A percentile compares a stretch with the other conserved stretches of the same genome.
Conservation (phyloP, 1,140 invertebrate species). For the Ceratina calcarata region DNA sequence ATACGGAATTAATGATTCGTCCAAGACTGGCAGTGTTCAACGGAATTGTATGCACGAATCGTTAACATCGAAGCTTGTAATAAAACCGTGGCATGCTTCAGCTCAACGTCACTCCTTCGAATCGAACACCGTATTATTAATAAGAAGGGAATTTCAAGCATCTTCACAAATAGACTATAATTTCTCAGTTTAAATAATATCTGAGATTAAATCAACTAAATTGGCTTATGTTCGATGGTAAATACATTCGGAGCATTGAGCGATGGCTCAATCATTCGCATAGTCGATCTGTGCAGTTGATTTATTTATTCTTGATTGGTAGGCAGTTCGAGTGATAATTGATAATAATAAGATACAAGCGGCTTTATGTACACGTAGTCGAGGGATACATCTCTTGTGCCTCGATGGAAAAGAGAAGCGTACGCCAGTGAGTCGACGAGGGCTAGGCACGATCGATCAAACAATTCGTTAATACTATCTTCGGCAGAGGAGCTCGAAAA, state of each 20-base stretch:
- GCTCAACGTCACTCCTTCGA: background rate
- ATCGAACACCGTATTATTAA: background rate
- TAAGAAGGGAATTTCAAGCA: background rate
- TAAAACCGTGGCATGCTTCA: background rate
- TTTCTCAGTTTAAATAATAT: background rate
- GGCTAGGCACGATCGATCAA: constrained; percentile 23
- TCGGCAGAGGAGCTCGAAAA: constrained; percentile 4
- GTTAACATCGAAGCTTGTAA: background rate
- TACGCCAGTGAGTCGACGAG: constrained; percentile 22
- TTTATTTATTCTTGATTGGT: constrained; percentile 9
- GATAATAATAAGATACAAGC: constrained; percentile 43
- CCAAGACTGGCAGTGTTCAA: constrained; percentile 23
- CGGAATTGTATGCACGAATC: constrained; percentile 15
- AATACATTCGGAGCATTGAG: background rate
- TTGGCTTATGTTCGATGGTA: no score
- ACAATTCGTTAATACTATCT: constrained; percentile 34
- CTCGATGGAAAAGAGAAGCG: constrained; percentile 2
- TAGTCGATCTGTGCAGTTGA: constrained; percentile 6
- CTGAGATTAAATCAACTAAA: no score
- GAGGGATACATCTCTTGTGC: no score
- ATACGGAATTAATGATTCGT: background rate
- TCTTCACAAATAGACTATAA: background rate
- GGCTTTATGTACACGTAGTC: constrained; percentile 28
- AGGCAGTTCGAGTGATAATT: constrained; percentile 36
- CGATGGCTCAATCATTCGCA: background rate